Base-by-base conservation (phyloP, 2,797 vertebrate genomes). In the Pangasius larnaudii region DNA sequence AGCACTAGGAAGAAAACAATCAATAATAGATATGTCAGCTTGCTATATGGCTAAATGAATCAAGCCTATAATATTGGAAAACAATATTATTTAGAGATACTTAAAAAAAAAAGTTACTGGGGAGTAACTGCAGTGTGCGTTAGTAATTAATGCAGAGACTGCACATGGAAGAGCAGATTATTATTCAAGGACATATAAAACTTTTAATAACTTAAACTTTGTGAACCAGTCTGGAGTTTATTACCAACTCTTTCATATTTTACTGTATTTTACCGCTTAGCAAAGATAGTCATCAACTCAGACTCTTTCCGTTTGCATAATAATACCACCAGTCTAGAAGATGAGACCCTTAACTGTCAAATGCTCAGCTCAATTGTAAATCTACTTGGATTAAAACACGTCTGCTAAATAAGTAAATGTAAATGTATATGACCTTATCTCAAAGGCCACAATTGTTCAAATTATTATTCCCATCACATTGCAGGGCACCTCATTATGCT, bases 21-120 rank as follows among this genome's bases (percentile, higher is more conserved):
- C 85, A 86, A 86, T 84, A 78, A 71, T 27, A 85, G 75, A 85
- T 86, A 82, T 74, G 72, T 65, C 71, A 88, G 18, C 27, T 53
- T 71, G 63, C 42, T 78, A 49, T 61, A 89, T 59, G 56, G 53
- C 49, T 80, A 72, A 72, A 85, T 72, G n/a, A 86, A 83, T 72
- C 78, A 69, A 49, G 71, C 19, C 49, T 7, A 78, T 77, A 84
- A 74, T 78, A 84, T 86, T 74, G 78, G 42, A 24, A 85, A 79
- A 46, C 63, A 36, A 56, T 71, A 46, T 49, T 33, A 65, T 84
- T 75, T 65, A 56, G 27, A 46, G 36, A 59, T 74, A 72, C 33
- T 72, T 74, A 16, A 39, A 39, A 39, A 39, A 71, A 56, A 69
- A 58, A 16, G 33, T 82, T 61, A 63, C 30, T 18, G 46, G 49